phyloP scores from a whole-genome alignment of 1,140 invertebrate genomes.

The Chrysomallon squamiferum region DNA sequence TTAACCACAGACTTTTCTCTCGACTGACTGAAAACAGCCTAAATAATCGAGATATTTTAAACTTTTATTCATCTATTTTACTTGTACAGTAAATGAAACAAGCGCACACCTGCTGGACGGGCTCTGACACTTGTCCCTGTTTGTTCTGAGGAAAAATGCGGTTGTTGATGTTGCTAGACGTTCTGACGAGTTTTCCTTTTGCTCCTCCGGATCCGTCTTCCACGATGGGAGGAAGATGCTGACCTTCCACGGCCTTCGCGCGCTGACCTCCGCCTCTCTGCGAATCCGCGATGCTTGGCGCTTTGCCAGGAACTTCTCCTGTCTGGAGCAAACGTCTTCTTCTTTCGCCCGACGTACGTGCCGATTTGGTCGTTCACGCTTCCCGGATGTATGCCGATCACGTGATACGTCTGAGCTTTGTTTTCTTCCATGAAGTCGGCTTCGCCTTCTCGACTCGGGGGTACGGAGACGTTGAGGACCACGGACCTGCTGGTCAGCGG shows the following conservation, averaged over 20 bases:
- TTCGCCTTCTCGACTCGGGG: neutral
- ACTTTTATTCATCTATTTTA: no score
- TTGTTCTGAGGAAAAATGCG: neutral
- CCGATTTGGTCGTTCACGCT: neutral
- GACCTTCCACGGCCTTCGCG: neutral
- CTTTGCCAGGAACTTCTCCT: neutral
- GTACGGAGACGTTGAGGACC: neutral
- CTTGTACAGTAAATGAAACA: no score
- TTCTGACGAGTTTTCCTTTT: neutral
- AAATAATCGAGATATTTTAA: no score
- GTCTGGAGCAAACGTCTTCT: neutral
- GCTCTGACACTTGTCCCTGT: neutral
- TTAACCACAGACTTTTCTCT: no score
- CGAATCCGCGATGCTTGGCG: neutral
- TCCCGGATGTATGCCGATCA: neutral
- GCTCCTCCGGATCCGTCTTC: neutral
- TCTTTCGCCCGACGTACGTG: neutral
- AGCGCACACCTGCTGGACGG: neutral
- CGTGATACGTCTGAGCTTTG: neutral
- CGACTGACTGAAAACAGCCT: no score
- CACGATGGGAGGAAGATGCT: neutral
- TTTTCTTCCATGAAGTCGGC: neutral
- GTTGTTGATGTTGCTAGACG: no score
- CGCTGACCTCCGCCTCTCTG: neutral
- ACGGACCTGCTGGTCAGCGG: neutral